Base-by-base conservation (phyloP, 2,113 vertebrate species). In the Calypte anna region DNA sequence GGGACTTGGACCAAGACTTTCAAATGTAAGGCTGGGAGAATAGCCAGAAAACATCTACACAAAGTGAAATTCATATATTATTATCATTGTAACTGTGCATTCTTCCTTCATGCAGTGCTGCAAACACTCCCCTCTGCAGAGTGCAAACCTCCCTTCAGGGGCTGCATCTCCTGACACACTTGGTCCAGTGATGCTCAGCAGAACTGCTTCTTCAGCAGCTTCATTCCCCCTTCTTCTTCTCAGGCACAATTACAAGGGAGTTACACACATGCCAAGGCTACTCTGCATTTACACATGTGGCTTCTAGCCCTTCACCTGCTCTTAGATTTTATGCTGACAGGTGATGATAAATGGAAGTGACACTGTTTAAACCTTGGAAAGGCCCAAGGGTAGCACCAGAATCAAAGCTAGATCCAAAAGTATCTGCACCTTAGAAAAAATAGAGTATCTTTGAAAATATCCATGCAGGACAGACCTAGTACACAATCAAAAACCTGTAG, bases 151-250 rank as follows among this genome's bases (percentile, higher is more conserved):
- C 9, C 2, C 2, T 31, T 77, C 88, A 86, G 73, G 57, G 46
- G 80, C 6, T 21, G 18, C 46, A 46, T 12, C 54, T 36, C 25
- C 55, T 10, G 28, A 81, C 19, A 14, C n/a, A 76, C 23, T 6
- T 23, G 70, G 58, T 25, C 44, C 8, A 1, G 8, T 25, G 25
- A 44, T 5, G 16, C 76, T 44, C 55, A 82, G 28, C 73, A 84
- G 58, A 90, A 74, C 11, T 58, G 16, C 58, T 82, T 73, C 82
- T 81, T 79, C 86, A 91, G 58, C 66, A 94, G 59, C 63, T 69
- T 69, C 40, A 12, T 28, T 44, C 54, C 73, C 31, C 16, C 58
- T 43, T 66, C 7, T 23, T 38, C 30, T 14, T 89, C 72, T 22
- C 33, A 77, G 84, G 22, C 25, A 94, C 33, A 59, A 3, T 15